Conservation (phyloP, 2,888 invertebrate genomes). For the Rosalia funebris region DNA sequence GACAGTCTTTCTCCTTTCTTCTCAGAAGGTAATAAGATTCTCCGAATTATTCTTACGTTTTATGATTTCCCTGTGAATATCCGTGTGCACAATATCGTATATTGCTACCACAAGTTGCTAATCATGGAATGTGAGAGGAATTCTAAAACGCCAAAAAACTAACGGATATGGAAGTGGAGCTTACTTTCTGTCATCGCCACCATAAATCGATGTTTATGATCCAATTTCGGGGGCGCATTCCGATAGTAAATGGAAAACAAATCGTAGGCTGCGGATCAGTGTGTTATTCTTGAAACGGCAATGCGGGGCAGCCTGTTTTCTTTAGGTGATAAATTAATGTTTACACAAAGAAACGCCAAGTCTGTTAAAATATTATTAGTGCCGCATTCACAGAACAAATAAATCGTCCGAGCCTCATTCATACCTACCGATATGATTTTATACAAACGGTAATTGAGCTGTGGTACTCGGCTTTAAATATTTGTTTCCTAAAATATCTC, state of each 20-base stretch:
- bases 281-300: slow-evolving; percentile 9
- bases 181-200: background rate
- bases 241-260: slow-evolving; percentile 1
- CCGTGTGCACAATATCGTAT: no score
- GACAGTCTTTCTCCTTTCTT: no score
- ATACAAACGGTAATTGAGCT: slow-evolving; percentile 19
- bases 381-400: slow-evolving; percentile 9
- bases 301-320: background rate
- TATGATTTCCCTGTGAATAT: no score
- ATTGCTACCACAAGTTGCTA: no score
- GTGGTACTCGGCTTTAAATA: background rate
- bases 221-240: slow-evolving; percentile 3
- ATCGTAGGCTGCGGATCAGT: background rate
- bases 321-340: slow-evolving; percentile 12
- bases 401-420: slow-evolving; percentile 11
- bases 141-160: no score
- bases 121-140: no score
- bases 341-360: slow-evolving; percentile 8
- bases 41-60: no score
- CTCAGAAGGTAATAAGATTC: no score
- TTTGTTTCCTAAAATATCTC: slow-evolving; percentile 27
- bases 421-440: slow-evolving; percentile 10
- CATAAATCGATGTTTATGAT: background rate
- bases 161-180: background rate
- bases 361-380: slow-evolving; percentile 3